Base-by-base conservation (phyloP, 2,797 vertebrate genomes). In the Streptopelia turtur region DNA sequence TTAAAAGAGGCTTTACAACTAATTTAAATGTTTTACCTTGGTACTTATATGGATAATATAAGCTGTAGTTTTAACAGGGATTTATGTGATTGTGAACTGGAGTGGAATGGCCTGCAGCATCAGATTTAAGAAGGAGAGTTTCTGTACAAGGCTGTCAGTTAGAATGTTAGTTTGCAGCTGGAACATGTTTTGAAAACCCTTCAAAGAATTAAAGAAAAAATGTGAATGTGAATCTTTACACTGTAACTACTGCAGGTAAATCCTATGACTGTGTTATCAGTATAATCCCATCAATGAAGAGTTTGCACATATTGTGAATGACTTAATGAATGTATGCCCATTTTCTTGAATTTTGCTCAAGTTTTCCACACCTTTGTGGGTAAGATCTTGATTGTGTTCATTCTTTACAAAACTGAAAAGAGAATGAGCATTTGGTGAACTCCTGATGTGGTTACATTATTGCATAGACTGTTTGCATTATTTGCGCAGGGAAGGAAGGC, bases 341-440 rank as follows among this genome's bases (percentile, higher is more conserved):
- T 96, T 90, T 96, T 93, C 87, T 72, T 65, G 78, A 89, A 49
- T 37, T 93, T 96, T 76, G 31, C 52, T 94, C 43, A 18, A 43
- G 43, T 45, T 45, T 45, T 45, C 43, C 18, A 9, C 43, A 43
- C 24, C 52, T 2, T 1, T 71, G 33, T 59, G 11, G 41, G 57
- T 39, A 74, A 81, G 92, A 80, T 77, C 59, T 55, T 77, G 60
- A 65, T 65, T n/a, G 27, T 50, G 28, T 61, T 92, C 16, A 64
- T 74, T 92, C 68, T 89, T 93, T 90, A 69, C 79, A 80, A 89
- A 96, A 77, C 5, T 28, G n/a, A 92, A 83, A 69, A 47, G 61
- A 78, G 60, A 74, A 39, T 61, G 50, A 92, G n/a, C 11, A 5
- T 76, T 87, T 74, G 20, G 9, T 95, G 79, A 91, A 87, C 52